Conservation (phyloP, 2,113 vertebrate species). For the Dasyurus viverrinus region DNA sequence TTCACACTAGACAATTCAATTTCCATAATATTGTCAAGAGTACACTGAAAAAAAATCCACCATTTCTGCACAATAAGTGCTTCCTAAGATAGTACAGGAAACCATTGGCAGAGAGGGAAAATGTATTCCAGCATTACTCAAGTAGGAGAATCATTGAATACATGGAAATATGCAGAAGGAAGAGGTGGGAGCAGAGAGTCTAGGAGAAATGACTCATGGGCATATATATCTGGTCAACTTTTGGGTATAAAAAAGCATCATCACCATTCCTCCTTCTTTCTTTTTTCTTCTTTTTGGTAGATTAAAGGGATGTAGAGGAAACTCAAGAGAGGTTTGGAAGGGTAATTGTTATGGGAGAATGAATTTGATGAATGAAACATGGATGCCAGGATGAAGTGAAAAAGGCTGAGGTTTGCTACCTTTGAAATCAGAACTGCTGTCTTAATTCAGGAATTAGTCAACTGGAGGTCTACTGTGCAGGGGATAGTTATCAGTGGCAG, state of each 20-base stretch:
- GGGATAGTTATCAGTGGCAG: neutral
- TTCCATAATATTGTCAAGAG: conserved; percentile 28
- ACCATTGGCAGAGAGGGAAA: neutral
- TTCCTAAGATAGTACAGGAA: conserved; percentile 15
- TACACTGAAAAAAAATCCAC: neutral
- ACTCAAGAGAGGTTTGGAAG: neutral
- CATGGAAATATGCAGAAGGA: neutral
- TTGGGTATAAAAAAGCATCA: neutral
- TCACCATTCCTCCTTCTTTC: neutral
- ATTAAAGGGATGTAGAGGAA: neutral
- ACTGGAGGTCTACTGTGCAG: neutral
- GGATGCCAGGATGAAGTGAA: neutral
- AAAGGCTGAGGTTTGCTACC: neutral
- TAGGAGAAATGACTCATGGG: neutral
- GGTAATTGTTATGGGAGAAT: neutral
- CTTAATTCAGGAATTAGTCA: neutral
- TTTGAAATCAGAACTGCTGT: neutral
- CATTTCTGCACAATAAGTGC: neutral
- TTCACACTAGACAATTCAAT: neutral
- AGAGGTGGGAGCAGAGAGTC: neutral
- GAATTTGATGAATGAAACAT: neutral
- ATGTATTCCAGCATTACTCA: neutral
- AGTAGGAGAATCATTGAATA: neutral
- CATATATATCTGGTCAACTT: neutral
- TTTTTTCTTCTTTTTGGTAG: neutral